phyloP scores from a whole-genome alignment of 1,140 invertebrate genomes.

The Onthophagus taurus region DNA sequence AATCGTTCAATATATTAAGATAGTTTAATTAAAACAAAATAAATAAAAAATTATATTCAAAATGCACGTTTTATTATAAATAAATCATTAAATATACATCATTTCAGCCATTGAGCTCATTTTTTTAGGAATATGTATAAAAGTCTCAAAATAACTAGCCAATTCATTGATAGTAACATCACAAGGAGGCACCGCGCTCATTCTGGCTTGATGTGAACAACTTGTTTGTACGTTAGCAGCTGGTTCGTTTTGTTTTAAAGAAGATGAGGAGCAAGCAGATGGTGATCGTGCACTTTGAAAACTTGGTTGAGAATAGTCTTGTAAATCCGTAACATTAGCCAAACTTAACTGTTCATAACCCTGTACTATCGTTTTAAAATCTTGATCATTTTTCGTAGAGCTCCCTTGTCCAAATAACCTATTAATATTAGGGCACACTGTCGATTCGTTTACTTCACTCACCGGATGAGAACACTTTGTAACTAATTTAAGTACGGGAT shows the following conservation, averaged over 20 bases:
- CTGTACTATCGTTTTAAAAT: constrained; percentile 33
- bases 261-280: neutral
- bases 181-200: constrained; percentile 49
- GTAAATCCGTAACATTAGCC: constrained; percentile 21
- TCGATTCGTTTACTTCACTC: constrained; percentile 3
- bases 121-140: constrained; percentile 90
- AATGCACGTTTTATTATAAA: neutral
- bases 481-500: constrained; percentile 31
- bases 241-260: constrained; percentile 10
- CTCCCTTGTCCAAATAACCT: constrained; percentile 26
- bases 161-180: constrained; percentile 84
- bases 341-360: constrained; percentile 34
- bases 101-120: constrained; percentile 95
- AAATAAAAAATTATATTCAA: neutral
- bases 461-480: constrained; percentile 21
- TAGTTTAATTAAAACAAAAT: neutral
- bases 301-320: constrained; percentile 26
- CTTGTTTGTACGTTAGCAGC: constrained; percentile 20
- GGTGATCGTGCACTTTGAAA: constrained; percentile 19
- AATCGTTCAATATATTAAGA: too few relatives aligned
- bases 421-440: constrained; percentile 16
- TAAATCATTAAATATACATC: constrained; percentile 74
- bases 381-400: constrained; percentile 21
- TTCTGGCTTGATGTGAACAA: constrained; percentile 54
- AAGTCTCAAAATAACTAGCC: constrained; percentile 85